phyloP scores from a whole-genome alignment of 2,888 invertebrate species.

The Sympetrum striolatum region DNA sequence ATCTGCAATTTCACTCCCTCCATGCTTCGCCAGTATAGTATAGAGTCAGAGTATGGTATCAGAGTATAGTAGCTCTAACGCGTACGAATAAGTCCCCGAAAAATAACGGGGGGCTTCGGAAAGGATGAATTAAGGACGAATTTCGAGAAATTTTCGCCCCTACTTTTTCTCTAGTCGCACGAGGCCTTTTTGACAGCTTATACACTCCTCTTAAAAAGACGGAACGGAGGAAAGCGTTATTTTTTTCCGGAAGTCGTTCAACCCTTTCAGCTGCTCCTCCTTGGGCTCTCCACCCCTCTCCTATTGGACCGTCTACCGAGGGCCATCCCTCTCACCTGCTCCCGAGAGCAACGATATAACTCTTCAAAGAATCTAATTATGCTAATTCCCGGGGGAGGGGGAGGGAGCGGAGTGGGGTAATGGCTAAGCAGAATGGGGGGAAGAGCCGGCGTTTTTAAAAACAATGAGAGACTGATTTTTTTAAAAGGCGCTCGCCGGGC shows the following conservation, averaged over 20 bases:
- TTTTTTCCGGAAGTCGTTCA: not conserved
- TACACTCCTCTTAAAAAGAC: not conserved
- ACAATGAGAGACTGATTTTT: not conserved
- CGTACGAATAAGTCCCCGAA: not conserved
- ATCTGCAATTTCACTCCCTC: no score
- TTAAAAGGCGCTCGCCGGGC: not conserved
- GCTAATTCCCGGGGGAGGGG: not conserved
- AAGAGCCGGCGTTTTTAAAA: not conserved
- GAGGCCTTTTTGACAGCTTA: not conserved
- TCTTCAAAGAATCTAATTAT: not conserved
- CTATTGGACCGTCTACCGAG: not conserved
- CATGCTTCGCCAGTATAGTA: no score
- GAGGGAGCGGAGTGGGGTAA: not conserved
- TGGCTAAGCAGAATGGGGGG: not conserved
- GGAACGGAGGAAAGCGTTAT: not conserved
- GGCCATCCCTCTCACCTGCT: not conserved
- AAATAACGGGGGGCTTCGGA: not conserved
- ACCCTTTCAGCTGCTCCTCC: not conserved
- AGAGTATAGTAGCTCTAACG: no score
- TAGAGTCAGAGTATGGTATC: no score
- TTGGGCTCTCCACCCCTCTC: not conserved
- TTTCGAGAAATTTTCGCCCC: not conserved
- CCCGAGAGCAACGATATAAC: not conserved
- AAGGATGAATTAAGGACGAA: not conserved
- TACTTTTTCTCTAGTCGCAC: not conserved